A percentile compares a stretch with the other conserved stretches of the same genome.
phyloP scores from a whole-genome alignment of 2,113 vertebrate genomes.

The Blennius ocellaris region DNA sequence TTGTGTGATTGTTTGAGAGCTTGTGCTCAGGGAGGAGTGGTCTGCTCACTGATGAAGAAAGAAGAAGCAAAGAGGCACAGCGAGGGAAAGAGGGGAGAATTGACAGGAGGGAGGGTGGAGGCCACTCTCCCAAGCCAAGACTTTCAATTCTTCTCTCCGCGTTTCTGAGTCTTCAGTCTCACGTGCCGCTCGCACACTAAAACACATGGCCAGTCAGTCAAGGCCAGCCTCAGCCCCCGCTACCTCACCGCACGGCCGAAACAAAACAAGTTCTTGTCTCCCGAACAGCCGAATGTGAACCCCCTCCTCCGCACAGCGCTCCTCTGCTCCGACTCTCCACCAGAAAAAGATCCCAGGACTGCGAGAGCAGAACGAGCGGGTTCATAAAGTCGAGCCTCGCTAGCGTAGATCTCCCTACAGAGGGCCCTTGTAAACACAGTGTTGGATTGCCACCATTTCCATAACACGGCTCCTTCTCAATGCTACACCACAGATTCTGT shows the following conservation, averaged over 20 bases:
- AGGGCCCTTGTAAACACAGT: slow-evolving; percentile 68
- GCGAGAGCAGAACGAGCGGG: slow-evolving; percentile 43
- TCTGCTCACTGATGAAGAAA: slow-evolving; percentile 51
- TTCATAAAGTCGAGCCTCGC: slow-evolving; percentile 57
- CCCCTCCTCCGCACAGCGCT: slow-evolving; percentile 54
- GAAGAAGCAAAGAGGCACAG: slow-evolving; percentile 49
- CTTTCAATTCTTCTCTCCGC: slow-evolving; percentile 23
- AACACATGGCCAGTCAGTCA: slow-evolving; percentile 52
- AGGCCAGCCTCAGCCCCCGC: slow-evolving; percentile 20
- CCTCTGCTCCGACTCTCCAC: slow-evolving; percentile 27
- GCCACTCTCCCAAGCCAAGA: slow-evolving; percentile 18
- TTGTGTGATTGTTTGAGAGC: slow-evolving; percentile 56
- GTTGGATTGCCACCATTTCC: slow-evolving; percentile 44
- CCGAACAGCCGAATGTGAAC: slow-evolving; percentile 74
- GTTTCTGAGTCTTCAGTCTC: slow-evolving; percentile 45
- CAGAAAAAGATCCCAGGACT: slow-evolving; percentile 53
- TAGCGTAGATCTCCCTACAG: slow-evolving; percentile 51
- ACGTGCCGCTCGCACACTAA: slow-evolving; percentile 47
- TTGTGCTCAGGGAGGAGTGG: slow-evolving; percentile 46
- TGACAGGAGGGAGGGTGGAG: not conserved
- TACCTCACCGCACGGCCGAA: slow-evolving; percentile 51
- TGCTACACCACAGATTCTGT: slow-evolving; percentile 37
- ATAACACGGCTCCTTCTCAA: slow-evolving; percentile 47
- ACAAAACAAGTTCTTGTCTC: slow-evolving; percentile 82
- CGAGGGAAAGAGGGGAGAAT: not conserved